Conservation (phyloP, 2,888 invertebrate genomes). For the Achlya flavicornis region DNA sequence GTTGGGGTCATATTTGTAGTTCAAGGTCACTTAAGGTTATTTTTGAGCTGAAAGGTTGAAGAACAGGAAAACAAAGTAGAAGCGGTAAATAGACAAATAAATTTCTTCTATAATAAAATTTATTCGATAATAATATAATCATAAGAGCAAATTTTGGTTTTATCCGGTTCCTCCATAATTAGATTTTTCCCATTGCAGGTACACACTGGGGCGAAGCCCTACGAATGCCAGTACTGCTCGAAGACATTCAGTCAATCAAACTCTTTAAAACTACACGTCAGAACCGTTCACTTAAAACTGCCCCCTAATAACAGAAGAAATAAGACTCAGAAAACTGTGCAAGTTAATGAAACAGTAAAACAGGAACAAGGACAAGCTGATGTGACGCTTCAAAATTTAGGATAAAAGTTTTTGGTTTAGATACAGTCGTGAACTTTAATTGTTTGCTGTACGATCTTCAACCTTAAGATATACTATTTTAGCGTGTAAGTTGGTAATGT, state of each 20-base stretch:
- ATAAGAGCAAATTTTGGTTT: no score
- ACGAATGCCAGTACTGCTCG: constrained; percentile 61
- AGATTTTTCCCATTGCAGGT: constrained; percentile 46
- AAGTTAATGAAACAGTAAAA: background rate
- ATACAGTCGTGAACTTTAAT: no score
- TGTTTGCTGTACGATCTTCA: no score
- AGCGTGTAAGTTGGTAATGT: no score
- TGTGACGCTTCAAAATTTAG: background rate
- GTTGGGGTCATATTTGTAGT: background rate
- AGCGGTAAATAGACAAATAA: no score
- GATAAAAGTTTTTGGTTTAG: background rate
- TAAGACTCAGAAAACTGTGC: constrained; percentile 13
- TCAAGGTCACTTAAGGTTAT: background rate
- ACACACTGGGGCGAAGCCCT: constrained; percentile 71
- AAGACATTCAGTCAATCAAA: constrained; percentile 72
- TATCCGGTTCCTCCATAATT: no score
- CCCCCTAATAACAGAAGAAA: constrained; percentile 38
- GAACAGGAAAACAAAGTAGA: no score
- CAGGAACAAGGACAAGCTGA: background rate
- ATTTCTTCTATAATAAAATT: no score
- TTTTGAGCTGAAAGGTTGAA: background rate
- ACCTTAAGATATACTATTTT: no score
- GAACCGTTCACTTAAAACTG: constrained; percentile 62
- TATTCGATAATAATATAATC: no score
- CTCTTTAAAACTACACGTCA: constrained; percentile 63